phyloP scores from a whole-genome alignment of 2,888 invertebrate species.

The Rhagonycha fulva region DNA sequence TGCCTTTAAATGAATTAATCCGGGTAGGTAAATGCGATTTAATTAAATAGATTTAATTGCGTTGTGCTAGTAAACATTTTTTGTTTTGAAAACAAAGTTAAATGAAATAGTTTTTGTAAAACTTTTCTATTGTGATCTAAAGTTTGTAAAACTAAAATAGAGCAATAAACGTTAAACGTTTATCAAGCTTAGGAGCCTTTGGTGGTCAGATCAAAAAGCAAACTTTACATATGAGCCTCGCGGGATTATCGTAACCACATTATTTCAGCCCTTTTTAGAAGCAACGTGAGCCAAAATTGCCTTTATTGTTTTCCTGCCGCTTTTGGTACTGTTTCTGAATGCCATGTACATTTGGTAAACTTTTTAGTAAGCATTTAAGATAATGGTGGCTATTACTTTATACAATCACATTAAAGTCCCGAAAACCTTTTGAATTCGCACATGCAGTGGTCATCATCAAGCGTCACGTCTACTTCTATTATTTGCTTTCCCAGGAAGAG shows the following conservation, averaged over 20 bases:
- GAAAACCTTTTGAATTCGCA: slow-evolving; percentile 12
- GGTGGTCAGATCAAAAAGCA: slow-evolving; percentile 16
- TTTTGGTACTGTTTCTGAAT: not conserved
- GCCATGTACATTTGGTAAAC: slow-evolving; percentile 14
- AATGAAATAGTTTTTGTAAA: not conserved
- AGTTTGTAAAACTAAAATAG: not conserved
- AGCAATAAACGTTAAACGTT: slow-evolving; percentile 1
- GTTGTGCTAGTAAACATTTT: not conserved
- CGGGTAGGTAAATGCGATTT: not conserved
- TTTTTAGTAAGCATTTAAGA: slow-evolving; percentile 25
- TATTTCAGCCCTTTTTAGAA: slow-evolving; percentile 5
- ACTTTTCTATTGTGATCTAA: not conserved
- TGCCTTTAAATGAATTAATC: not conserved
- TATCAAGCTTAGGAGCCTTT: not conserved
- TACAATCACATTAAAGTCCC: slow-evolving; percentile 23
- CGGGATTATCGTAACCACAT: slow-evolving; percentile 6
- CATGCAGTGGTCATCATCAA: slow-evolving; percentile 15
- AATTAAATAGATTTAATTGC: not conserved
- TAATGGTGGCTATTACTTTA: slow-evolving; percentile 28
- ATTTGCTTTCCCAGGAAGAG: slow-evolving; percentile 5
- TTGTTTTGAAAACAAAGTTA: not conserved
- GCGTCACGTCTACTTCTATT: slow-evolving; percentile 19
- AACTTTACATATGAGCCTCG: slow-evolving; percentile 13
- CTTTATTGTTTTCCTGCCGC: not conserved
- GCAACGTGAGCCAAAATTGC: slow-evolving; percentile 1